Conservation (phyloP, 2,888 invertebrate species). For the Lochmaea crataegi region DNA sequence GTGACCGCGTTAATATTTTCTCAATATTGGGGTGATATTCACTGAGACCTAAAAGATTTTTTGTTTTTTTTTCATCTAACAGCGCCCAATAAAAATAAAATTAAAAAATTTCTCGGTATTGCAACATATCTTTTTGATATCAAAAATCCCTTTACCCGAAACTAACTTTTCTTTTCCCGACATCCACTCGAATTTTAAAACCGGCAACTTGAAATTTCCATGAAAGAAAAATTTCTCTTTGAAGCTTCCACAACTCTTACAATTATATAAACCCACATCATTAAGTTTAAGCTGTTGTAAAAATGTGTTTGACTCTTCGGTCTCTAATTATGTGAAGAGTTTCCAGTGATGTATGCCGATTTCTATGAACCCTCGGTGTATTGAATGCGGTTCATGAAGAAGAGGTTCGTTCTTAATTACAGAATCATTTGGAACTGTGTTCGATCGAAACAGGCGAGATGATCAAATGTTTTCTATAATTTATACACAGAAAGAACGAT, state of each 20-base stretch:
- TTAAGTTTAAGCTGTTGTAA: constrained; percentile 48
- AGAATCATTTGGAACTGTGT: constrained; percentile 22
- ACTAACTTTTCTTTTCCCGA: constrained; percentile 28
- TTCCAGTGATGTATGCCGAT: constrained; percentile 43
- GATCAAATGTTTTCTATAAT: background rate
- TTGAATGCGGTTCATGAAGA: constrained; percentile 17
- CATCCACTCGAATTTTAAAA: constrained; percentile 26
- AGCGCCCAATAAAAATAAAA: background rate
- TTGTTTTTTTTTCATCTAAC: background rate
- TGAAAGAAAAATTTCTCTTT: constrained; percentile 39
- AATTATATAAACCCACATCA: constrained; percentile 48
- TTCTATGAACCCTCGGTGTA: constrained; percentile 41
- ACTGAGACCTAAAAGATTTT: too few species aligned
- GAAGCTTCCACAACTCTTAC: constrained; percentile 40
- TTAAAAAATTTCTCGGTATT: background rate
- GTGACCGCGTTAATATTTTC: too few species aligned
- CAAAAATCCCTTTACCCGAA: constrained; percentile 17
- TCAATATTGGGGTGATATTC: too few species aligned
- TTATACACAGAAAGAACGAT: background rate
- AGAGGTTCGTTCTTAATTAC: constrained; percentile 26
- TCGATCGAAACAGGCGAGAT: background rate
- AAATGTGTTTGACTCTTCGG: constrained; percentile 46
- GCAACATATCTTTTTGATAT: background rate
- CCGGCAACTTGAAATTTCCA: constrained; percentile 27
- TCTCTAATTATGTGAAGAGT: constrained; percentile 48